A percentile compares a stretch with the other conserved stretches of the same genome.
These are phyloP conservation scores for Falcunculus frontatus DNA, from an alignment of 2,113 vertebrate genomes.

Conservation along the genomic window DNA sequence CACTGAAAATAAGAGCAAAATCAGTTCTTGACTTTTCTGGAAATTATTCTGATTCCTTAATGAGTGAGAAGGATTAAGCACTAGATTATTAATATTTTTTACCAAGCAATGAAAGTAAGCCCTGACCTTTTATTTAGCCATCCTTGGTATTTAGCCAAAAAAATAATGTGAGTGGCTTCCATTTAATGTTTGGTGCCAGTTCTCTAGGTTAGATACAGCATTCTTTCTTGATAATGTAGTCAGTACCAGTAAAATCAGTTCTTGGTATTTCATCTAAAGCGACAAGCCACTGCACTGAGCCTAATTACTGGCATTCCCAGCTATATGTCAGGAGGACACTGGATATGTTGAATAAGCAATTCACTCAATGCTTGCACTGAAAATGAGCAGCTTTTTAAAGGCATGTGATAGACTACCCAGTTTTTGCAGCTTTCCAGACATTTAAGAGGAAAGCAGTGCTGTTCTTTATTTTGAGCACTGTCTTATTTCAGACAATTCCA, in stretches of 20 bases:
- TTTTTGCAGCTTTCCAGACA: not conserved
- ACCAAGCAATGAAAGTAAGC: not conserved
- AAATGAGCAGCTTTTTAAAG: not conserved
- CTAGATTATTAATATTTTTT: not conserved
- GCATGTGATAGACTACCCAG: not conserved
- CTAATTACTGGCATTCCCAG: not conserved
- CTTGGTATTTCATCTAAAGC: not conserved
- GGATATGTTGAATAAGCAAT: conserved; percentile 8
- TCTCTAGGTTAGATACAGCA: not conserved
- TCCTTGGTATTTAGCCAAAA: not conserved
- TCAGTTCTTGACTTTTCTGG: not conserved
- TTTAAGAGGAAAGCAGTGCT: not conserved
- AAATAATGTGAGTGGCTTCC: not conserved
- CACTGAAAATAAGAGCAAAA: not conserved
- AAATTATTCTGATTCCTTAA: not conserved
- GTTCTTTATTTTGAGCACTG: conserved; percentile 20
- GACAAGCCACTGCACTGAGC: not conserved
- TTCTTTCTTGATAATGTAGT: not conserved
- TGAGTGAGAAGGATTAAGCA: not conserved
- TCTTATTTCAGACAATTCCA: conserved; percentile 20
- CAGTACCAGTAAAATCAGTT: not conserved
- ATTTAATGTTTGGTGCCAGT: not conserved
- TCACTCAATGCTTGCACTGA: not conserved
- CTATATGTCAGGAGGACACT: not conserved
- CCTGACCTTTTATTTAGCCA: not conserved